Conservation (phyloP, 2,797 vertebrate genomes). For the Avahi laniger region DNA sequence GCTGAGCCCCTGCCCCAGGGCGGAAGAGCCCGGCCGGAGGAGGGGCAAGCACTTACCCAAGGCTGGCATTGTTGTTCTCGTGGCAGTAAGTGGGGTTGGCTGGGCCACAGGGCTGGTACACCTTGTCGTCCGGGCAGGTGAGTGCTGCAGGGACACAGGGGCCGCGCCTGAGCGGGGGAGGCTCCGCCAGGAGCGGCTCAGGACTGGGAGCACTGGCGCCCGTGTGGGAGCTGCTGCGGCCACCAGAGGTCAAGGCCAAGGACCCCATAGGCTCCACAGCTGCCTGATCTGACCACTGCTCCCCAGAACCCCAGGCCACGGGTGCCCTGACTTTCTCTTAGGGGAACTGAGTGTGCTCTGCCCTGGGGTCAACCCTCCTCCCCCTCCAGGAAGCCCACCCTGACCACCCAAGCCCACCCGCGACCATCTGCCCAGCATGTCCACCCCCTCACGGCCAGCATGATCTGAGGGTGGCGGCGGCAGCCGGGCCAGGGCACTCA, state of each 20-base stretch:
- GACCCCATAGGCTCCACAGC: too few species aligned
- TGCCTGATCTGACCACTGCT: fast-evolving
- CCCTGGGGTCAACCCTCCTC: background rate
- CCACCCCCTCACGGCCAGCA: too few species aligned
- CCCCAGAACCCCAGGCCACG: fast-evolving
- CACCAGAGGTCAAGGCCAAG: fast-evolving
- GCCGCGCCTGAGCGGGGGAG: fast-evolving
- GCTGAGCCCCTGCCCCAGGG: fast-evolving
- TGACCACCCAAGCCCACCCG: background rate
- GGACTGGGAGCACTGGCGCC: fast-evolving
- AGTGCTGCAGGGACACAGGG: conserved; percentile 69
- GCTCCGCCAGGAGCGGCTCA: fast-evolving
- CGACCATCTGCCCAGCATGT: fast-evolving
- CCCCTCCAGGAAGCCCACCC: background rate
- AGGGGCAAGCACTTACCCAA: background rate
- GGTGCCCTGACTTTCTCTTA: fast-evolving
- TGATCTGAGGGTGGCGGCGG: background rate
- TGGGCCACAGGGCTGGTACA: conserved; percentile 84
- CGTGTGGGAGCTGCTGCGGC: background rate
- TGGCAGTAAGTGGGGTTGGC: conserved; percentile 77
- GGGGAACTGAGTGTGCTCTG: background rate
- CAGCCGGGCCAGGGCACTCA: conserved; percentile 74
- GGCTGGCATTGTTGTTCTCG: fast-evolving
- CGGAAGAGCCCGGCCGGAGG: background rate
- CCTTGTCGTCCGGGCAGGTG: conserved; percentile 76